Evolutionary conservation across 2,888 invertebrate genomes (phyloP).

Genomic region (Epistrophella euchroma): DNA sequence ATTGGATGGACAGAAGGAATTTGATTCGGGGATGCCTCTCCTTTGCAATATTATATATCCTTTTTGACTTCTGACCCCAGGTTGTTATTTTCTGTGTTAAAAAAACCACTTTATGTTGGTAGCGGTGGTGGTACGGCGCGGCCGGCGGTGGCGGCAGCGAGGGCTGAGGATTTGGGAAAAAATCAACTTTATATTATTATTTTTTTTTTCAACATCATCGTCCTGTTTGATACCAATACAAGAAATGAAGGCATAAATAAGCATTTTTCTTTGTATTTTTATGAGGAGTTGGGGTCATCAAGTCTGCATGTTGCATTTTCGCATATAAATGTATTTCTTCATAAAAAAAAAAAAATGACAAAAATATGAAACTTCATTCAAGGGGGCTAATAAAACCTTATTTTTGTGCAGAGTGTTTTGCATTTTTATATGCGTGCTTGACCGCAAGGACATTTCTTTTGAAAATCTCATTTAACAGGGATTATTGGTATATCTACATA

Average conservation of each 20-base stretch:
- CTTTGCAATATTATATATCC: conserved; percentile 9
- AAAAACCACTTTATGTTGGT: conserved; percentile 46
- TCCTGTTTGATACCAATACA: conserved; percentile 53
- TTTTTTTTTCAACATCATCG: conserved; percentile 20
- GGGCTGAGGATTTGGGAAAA: conserved; percentile 24
- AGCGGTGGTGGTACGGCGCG: conserved; percentile 1
- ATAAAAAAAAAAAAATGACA: conserved; percentile 34
- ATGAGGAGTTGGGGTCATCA: conserved; percentile 41
- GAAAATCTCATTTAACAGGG: conserved; percentile 46
- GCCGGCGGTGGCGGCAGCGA: background rate
- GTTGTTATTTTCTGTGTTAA: conserved; percentile 37
- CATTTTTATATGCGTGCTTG: conserved; percentile 68
- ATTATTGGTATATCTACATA: conserved; percentile 11
- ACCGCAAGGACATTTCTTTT: conserved; percentile 59
- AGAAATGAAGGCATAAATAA: conserved; percentile 36
- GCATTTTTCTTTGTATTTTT: conserved; percentile 44
- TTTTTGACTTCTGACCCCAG: conserved; percentile 65
- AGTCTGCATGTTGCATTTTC: conserved; percentile 68
- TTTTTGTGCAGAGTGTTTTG: conserved; percentile 39
- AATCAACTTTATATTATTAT: conserved; percentile 68
- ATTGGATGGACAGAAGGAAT: conserved; percentile 76
- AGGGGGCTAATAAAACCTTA: conserved; percentile 37
- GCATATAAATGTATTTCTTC: conserved; percentile 53
- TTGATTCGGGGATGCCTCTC: conserved; percentile 68
- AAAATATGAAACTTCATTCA: conserved; percentile 59